Conservation (phyloP, 2,888 invertebrate species). For the Aquatica leii region DNA sequence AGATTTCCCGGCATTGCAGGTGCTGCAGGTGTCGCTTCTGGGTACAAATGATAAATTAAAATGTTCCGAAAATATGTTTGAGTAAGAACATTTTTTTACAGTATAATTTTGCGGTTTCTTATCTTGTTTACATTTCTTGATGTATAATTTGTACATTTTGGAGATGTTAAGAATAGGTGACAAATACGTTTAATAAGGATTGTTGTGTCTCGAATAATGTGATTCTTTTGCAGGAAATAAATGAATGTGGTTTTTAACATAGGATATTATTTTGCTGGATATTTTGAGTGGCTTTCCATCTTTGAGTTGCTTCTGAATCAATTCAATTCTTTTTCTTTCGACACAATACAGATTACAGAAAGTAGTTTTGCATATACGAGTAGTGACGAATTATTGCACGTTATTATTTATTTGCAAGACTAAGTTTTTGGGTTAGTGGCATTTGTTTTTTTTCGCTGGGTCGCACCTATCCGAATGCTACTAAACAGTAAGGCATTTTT, state of each 20-base stretch:
- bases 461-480: no score
- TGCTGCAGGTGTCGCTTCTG: conserved; percentile 40
- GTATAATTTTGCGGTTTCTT: conserved; percentile 38
- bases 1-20: conserved; percentile 33
- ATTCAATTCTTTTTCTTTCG: conserved; percentile 15
- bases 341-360: conserved; percentile 13
- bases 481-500: neutral
- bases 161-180: conserved; percentile 43
- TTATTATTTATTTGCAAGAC: neutral
- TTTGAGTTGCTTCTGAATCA: neutral
- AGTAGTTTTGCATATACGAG: conserved; percentile 15
- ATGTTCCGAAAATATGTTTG: conserved; percentile 37
- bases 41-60: conserved; percentile 45
- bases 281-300: neutral
- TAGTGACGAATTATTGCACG: neutral
- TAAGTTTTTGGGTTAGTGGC: neutral
- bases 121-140: conserved; percentile 12
- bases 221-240: conserved; percentile 24
- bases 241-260: neutral
- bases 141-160: conserved; percentile 32
- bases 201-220: conserved; percentile 44
- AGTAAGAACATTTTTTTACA: conserved; percentile 40
- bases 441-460: neutral
- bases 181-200: conserved; percentile 43
- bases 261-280: neutral